Percentiles rank a stretch among this genome's conserved stretches.
Conservation (phyloP, 1,140 invertebrate genomes). For the Drosophila burlai region DNA sequence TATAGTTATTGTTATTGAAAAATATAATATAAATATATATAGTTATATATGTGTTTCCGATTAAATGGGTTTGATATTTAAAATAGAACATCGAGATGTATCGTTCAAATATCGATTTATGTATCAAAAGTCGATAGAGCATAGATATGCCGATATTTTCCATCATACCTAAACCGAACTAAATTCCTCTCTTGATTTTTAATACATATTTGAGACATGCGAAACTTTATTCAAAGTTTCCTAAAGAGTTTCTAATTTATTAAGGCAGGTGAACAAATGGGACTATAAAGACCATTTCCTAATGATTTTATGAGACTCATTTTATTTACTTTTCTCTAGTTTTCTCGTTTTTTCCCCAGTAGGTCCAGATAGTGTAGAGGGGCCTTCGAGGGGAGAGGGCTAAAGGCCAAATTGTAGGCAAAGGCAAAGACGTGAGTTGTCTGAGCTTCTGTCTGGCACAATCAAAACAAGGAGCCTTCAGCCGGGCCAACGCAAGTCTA, state of each 20-base stretch:
- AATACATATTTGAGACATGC: background rate
- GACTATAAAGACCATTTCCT: background rate
- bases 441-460: slow-evolving; percentile 55
- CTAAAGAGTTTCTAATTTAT: background rate
- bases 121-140: background rate
- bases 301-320: background rate
- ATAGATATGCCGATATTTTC: background rate
- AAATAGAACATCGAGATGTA: background rate
- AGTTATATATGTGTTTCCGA: background rate
- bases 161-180: background rate
- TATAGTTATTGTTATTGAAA: background rate
- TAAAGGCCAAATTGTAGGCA: slow-evolving; percentile 31
- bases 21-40: background rate
- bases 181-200: background rate
- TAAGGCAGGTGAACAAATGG: background rate
- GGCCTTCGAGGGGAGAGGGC: slow-evolving; percentile 1
- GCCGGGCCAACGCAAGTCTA: slow-evolving; percentile 41
- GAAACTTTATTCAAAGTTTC: background rate
- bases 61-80: background rate
- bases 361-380: background rate
- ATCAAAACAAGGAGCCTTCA: slow-evolving; percentile 51
- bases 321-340: background rate
- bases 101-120: background rate
- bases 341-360: background rate
- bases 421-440: slow-evolving; percentile 47